Conservation (phyloP, 1,140 invertebrate genomes). For the Drosophila sturtevanti region DNA sequence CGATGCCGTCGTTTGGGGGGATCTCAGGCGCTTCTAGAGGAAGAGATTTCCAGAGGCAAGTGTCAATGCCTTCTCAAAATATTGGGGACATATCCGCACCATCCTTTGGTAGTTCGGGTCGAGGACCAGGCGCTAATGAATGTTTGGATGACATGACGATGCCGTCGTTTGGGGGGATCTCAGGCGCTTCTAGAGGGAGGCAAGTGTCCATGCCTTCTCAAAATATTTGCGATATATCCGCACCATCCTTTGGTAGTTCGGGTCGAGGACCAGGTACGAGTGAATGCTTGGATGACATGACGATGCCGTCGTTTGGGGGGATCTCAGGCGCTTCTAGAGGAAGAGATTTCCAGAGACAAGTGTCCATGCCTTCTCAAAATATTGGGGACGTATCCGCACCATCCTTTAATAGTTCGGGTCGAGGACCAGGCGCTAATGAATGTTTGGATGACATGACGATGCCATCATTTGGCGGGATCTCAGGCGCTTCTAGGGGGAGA, state of each 20-base stretch:
- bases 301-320: conserved; percentile 27
- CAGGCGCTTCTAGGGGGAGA: not conserved
- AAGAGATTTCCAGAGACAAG: not conserved
- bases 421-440: not conserved
- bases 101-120: not conserved
- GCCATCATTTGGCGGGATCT: conserved; percentile 25
- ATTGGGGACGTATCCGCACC: not conserved
- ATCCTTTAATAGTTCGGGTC: not conserved
- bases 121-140: not conserved
- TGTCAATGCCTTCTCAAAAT: not conserved
- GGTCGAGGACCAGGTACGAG: not conserved
- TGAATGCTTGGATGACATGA: conserved; percentile 15
- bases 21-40: not conserved
- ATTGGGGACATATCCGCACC: not conserved
- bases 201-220: not conserved
- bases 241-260: not conserved
- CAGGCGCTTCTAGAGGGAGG: not conserved
- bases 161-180: conserved; percentile 18
- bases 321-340: not conserved
- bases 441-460: conserved; percentile 8
- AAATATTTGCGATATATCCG: not conserved
- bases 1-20: not conserved
- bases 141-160: not conserved
- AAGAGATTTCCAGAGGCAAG: not conserved
- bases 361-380: not conserved